These are phyloP conservation scores for Crocuta crocuta DNA, from an alignment of 2,113 vertebrate species.

Conservation along the genomic window DNA sequence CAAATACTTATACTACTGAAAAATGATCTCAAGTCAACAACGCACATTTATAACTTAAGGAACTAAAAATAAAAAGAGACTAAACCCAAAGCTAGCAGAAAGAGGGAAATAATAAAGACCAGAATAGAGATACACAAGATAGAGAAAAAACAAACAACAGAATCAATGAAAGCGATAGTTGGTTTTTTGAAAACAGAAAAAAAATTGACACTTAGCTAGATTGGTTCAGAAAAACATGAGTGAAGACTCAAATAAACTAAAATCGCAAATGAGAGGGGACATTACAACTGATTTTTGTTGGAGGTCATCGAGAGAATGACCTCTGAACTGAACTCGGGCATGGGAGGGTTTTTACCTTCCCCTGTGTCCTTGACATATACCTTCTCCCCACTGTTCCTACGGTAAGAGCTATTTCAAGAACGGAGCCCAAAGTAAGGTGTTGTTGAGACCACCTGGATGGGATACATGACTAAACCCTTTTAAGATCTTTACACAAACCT, in stretches of 20 bases:
- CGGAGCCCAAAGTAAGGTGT: neutral
- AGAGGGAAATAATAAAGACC: neutral
- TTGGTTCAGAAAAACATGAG: neutral
- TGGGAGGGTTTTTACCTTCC: neutral
- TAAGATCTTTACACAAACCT: neutral
- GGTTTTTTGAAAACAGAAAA: neutral
- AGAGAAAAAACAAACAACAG: neutral
- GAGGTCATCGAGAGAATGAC: neutral
- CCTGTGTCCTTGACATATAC: neutral
- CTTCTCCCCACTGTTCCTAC: neutral
- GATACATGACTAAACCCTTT: neutral
- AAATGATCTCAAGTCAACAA: neutral
- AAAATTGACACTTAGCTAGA: neutral
- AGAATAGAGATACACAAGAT: neutral
- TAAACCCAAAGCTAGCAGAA: neutral
- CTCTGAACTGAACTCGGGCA: neutral
- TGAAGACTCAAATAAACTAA: neutral
- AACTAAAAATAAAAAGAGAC: neutral
- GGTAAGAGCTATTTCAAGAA: neutral
- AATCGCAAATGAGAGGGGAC: neutral
- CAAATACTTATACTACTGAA: neutral
- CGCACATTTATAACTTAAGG: neutral
- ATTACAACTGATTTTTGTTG: neutral
- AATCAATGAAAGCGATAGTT: neutral
- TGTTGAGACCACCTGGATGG: neutral